Conservation (phyloP, 2,113 vertebrate species). For the Girardinichthys multiradiatus region DNA sequence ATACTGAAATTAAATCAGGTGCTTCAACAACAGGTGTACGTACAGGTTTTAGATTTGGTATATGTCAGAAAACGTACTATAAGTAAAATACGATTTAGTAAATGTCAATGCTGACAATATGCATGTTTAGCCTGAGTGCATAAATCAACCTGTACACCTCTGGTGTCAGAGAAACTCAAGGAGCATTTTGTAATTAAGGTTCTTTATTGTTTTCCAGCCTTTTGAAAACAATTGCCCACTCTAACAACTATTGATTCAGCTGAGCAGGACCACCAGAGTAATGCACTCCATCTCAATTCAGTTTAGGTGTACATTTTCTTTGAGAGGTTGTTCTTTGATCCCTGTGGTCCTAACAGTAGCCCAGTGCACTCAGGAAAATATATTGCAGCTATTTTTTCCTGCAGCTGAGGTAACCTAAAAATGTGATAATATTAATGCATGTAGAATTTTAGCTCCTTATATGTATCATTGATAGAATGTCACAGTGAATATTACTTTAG, state of each 20-base stretch:
- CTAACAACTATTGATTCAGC: constrained; percentile 64
- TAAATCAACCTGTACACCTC: constrained; percentile 35
- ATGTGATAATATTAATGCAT: constrained; percentile 57
- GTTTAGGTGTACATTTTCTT: constrained; percentile 54
- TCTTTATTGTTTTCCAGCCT: constrained; percentile 56
- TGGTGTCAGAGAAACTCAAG: constrained; percentile 36
- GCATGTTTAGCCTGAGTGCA: neutral
- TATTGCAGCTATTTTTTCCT: constrained; percentile 42
- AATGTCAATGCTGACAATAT: neutral
- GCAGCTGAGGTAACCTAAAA: constrained; percentile 54
- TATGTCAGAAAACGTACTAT: neutral
- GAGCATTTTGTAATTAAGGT: constrained; percentile 48
- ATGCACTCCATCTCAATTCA: constrained; percentile 35
- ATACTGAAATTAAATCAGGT: too few relatives aligned
- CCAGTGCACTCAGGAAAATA: constrained; percentile 62
- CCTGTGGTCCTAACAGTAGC: constrained; percentile 41
- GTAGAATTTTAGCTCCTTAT: constrained; percentile 39
- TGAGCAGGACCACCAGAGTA: constrained; percentile 23
- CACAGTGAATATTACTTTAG: constrained; percentile 54
- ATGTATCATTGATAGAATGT: constrained; percentile 71
- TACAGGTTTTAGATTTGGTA: too few relatives aligned
- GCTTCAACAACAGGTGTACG: too few relatives aligned
- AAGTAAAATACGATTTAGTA: neutral
- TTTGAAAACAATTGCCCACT: constrained; percentile 51
- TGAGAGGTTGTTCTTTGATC: constrained; percentile 58